Base-by-base conservation (phyloP, 2,113 vertebrate genomes). In the Dolichotis patagonum region DNA sequence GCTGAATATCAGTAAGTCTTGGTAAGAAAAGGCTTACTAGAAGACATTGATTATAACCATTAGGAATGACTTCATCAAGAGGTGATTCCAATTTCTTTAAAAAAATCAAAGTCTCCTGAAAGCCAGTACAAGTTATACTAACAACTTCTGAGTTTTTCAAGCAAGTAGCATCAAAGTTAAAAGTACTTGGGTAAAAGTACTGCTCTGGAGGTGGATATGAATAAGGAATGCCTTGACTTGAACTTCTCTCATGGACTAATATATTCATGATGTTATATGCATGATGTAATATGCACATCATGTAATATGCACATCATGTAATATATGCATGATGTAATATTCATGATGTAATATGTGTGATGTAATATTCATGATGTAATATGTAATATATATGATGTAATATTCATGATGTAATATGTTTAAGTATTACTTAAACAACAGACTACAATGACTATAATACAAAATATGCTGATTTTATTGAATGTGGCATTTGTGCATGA, bases 401-500 rank as follows among this genome's bases (percentile, higher is more conserved):
- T 95, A 97, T 99, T 99, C 98, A 99, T 97, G 96, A 99, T 98
- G 75, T 96, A 49, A 71, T 98, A 98, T 46, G 46, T 46, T 46
- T 46, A 46, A 52, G 52, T 52, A 52, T 99, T 97, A 97, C 98
- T 99, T 81, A 98, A 96, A 94, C 46, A 46, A 99, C 98, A 19
- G 98, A 82, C 87, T 99, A 99, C 98, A 99, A 97, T 26, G 99
- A 99, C 99, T 99, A 99, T 77, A 99, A 98, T 0, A 99, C 99
- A 98, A 99, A 98, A 92, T 99, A 22, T 98, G 99, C 99, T 4
- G 98, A 98, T 97, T 99, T 99, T 87, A 99, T 98, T 2, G 99
- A 99, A 97, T 99, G 99, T 32, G 99, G 99, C 99, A 99, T 99
- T 95, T 99, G 99, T 65, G 99, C 99, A 14, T 99, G 99, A 98